Conservation (phyloP, 2,113 vertebrate species). For the Paradisaea rubra region DNA sequence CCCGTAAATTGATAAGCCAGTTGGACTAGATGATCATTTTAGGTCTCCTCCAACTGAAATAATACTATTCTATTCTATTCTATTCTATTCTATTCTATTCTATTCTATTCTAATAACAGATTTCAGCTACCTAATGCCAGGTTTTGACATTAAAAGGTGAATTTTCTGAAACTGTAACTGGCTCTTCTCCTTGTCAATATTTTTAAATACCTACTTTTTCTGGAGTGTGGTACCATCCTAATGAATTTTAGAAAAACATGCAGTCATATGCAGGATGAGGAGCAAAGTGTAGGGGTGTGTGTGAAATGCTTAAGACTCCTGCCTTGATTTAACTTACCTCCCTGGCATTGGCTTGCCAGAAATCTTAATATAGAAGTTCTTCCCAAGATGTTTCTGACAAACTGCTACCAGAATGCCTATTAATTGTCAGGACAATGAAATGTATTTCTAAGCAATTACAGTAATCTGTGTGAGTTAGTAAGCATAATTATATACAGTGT, state of each 20-base stretch:
- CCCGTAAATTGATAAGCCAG: neutral
- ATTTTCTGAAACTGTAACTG: neutral
- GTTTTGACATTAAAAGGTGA: neutral
- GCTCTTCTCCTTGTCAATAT: neutral
- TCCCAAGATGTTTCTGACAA: neutral
- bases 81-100: neutral
- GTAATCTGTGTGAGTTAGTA: neutral
- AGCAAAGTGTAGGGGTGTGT: neutral
- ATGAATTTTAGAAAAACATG: neutral
- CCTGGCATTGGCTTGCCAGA: neutral
- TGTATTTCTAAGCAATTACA: neutral
- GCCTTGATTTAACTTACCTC: neutral
- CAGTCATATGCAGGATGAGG: neutral
- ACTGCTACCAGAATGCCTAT: neutral
- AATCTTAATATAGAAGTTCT: neutral
- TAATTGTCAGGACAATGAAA: neutral
- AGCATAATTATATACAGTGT: neutral
- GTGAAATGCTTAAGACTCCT: neutral
- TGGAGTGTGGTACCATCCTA: neutral
- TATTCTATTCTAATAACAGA: neutral
- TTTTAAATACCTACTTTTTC: neutral
- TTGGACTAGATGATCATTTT: neutral
- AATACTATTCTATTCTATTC: neutral
- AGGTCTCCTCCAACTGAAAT: neutral
- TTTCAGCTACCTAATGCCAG: neutral